Evolutionary conservation across 1,140 invertebrate genomes (phyloP).

Genomic region (Limonius californicus): DNA sequence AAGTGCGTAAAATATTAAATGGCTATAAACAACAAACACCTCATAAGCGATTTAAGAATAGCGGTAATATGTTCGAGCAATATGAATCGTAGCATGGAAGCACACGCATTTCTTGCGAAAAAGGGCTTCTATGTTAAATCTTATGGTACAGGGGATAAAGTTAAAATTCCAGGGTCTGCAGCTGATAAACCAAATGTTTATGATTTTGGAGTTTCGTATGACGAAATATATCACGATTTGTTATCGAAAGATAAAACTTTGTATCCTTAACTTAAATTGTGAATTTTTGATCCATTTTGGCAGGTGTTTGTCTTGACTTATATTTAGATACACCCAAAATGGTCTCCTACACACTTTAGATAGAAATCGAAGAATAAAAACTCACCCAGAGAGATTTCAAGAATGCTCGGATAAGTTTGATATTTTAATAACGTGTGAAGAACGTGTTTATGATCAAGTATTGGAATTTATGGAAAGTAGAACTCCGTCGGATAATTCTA

Average conservation of each 20-base stretch:
- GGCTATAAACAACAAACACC: background rate
- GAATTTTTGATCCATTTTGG: background rate
- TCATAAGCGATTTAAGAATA: slow-evolving; percentile 63
- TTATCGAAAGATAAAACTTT: slow-evolving; percentile 81
- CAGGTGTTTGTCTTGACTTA: slow-evolving; percentile 23
- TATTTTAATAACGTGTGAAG: slow-evolving; percentile 96
- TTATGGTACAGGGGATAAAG: slow-evolving; percentile 96
- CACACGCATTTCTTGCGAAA: slow-evolving; percentile 94
- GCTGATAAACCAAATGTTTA: slow-evolving; percentile 97
- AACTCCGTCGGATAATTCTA: slow-evolving; percentile 70
- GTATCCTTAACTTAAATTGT: slow-evolving; percentile 69
- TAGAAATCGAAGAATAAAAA: slow-evolving; percentile 93
- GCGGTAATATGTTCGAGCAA: slow-evolving; percentile 98
- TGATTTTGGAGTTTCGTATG: slow-evolving; percentile 95
- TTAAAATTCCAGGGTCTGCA: slow-evolving; percentile 94
- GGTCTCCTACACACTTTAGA: slow-evolving; percentile 98
- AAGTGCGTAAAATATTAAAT: background rate
- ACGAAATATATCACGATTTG: slow-evolving; percentile 96
- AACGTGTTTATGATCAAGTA: slow-evolving; percentile 97
- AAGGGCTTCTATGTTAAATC: slow-evolving; percentile 95
- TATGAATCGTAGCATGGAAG: slow-evolving; percentile 99
- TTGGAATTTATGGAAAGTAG: slow-evolving; percentile 71
- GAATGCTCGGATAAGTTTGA: slow-evolving; percentile 88
- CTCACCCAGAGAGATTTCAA: slow-evolving; percentile 93
- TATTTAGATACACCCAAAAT: slow-evolving; percentile 92